Base-by-base conservation (phyloP, 1,140 invertebrate species). In the Pachyrhynchus sulphureomaculatus region DNA sequence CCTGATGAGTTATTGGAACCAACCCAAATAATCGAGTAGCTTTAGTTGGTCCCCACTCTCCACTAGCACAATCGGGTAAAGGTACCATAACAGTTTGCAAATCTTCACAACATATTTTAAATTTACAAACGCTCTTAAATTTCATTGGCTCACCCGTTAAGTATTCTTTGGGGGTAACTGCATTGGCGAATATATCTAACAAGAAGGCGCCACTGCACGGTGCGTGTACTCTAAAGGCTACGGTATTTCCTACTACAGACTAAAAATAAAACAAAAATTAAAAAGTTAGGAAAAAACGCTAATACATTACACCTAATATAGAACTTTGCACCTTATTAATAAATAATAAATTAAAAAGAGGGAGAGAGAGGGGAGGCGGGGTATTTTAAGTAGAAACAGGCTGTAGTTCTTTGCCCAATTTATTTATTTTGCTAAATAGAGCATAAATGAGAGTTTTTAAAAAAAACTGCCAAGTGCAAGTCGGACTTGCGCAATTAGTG, bases 121-220 rank as follows among this genome's bases (percentile, higher is more conserved):
- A 98, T 78, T 99, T 99, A 81, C 96, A 98, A n/a, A 99, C 95
- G 75, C 93, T 96, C 79, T 99, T 99, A 78, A 99, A 96, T 76
- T 98, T 97, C 90, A 99, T 98, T 12, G 96, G 94, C 74, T 96
- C 93, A 0, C 95, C 95, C 0, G 93, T 96, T 41, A 97, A 81
- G 78, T 97, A 97, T 76, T 97, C 93, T 42, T 92, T 85, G 1
- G 94, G 92, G 12, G 93, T 96, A 10, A 99, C 96, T 1, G 94
- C 93, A 79, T 98, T 98, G n/a, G 96, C 96, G 76, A 99, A 99
- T 58, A 99, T 94, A 75, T 99, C 97, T 63, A 99, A 79, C 21
- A 98, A 85, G 73, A 98, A 96, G 10, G 93, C 88, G 0, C 94
- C 93, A 36, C 88, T 90, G 66, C 91, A 93, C 0, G 97, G 97